These are phyloP conservation scores for Octodon degus DNA, from an alignment of 2,113 vertebrate genomes.

Conservation along the genomic window DNA sequence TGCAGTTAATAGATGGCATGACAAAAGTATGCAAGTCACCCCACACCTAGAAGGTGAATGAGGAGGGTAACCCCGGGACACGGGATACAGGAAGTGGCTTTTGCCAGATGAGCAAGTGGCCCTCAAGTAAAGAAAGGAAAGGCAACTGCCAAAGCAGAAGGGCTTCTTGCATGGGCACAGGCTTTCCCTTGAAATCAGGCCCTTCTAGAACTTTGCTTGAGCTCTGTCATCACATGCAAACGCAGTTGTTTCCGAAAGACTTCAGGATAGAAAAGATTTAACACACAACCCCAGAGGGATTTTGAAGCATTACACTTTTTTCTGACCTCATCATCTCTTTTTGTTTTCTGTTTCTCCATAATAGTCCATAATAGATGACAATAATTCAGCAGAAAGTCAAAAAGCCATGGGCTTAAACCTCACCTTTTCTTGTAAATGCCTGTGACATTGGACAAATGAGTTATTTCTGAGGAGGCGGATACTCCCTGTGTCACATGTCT, in stretches of 20 bases:
- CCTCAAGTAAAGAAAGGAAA: neutral
- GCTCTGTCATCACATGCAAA: neutral
- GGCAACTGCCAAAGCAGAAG: neutral
- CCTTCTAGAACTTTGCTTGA: neutral
- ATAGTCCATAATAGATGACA: neutral
- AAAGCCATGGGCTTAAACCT: neutral
- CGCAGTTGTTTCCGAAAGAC: neutral
- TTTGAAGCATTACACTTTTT: neutral
- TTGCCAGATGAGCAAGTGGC: neutral
- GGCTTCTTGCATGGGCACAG: neutral
- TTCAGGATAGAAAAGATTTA: neutral
- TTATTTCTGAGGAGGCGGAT: neutral
- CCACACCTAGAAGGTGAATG: neutral
- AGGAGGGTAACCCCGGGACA: neutral
- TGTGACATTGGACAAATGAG: neutral
- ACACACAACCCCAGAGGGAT: neutral
- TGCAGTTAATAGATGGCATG: neutral
- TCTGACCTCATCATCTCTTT: neutral
- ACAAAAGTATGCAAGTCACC: neutral
- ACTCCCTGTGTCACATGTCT: neutral
- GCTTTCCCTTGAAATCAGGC: neutral
- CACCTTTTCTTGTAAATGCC: neutral
- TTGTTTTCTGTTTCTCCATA: neutral
- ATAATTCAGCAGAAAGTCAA: neutral
- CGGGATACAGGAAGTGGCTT: fast-evolving